Conservation (phyloP, 2,113 vertebrate genomes). For the Nematolebias whitei region DNA sequence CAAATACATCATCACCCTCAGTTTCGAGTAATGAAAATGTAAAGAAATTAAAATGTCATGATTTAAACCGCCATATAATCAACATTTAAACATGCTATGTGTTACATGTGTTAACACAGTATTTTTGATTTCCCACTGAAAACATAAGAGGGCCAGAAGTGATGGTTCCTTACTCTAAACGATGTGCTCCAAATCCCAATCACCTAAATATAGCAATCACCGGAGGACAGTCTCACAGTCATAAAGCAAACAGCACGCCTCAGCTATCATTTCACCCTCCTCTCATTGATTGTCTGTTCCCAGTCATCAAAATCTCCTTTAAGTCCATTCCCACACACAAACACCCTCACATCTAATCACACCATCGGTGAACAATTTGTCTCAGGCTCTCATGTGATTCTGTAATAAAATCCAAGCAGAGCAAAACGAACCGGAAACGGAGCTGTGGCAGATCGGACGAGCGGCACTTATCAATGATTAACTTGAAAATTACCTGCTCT, state of each 20-base stretch:
- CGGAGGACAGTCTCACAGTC: constrained; percentile 2
- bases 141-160: background rate
- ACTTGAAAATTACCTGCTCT: constrained; percentile 25
- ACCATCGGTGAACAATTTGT: constrained; percentile 20
- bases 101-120: background rate
- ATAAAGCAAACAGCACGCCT: constrained; percentile 5
- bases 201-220: background rate
- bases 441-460: constrained; percentile 24
- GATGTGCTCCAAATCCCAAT: constrained; percentile 4
- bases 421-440: constrained; percentile 29
- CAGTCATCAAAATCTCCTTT: background rate
- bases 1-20: background rate
- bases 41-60: too few species aligned
- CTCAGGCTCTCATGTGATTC: constrained; percentile 10
- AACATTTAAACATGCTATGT: too few species aligned
- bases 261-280: background rate
- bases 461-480: constrained; percentile 51
- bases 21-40: background rate
- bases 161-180: background rate
- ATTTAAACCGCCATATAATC: too few species aligned
- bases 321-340: constrained; percentile 11
- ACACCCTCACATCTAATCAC: constrained; percentile 11
- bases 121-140: background rate
- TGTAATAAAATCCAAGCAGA: constrained; percentile 48
- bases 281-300: constrained; percentile 11